Evolutionary conservation across 2,888 invertebrate species (phyloP).

Genomic region (Rhimphoctona megacephalus): DNA sequence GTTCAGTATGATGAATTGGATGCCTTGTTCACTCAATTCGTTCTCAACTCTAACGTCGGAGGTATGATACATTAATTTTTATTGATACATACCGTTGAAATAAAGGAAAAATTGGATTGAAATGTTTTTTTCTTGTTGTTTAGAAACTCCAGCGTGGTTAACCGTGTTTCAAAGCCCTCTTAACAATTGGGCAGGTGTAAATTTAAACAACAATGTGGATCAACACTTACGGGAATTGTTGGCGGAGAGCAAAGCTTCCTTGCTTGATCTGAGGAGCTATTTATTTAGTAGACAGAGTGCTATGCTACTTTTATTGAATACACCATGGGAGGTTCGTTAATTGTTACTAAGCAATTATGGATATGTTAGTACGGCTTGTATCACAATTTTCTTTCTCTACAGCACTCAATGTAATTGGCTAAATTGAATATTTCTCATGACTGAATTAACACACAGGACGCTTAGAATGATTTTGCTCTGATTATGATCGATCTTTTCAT

Average conservation of each 20-base stretch:
- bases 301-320: constrained; percentile 90
- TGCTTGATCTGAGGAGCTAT: constrained; percentile 97
- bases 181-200: constrained; percentile 93
- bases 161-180: constrained; percentile 92
- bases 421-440: too few species aligned
- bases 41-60: constrained; percentile 96
- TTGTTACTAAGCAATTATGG: constrained; percentile 8
- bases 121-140: constrained; percentile 1
- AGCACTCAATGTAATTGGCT: too few species aligned
- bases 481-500: too few species aligned
- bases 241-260: constrained; percentile 87
- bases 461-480: too few species aligned
- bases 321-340: constrained; percentile 92
- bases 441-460: too few species aligned
- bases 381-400: not conserved
- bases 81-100: not conserved
- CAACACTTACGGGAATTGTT: constrained; percentile 85
- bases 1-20: constrained; percentile 99
- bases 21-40: constrained; percentile 98
- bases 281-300: constrained; percentile 96
- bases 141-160: constrained; percentile 94
- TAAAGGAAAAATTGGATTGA: constrained; percentile 26
- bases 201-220: constrained; percentile 88
- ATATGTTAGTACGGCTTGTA: not conserved
- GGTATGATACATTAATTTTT: constrained; percentile 81